Evolutionary conservation across 2,888 invertebrate species (phyloP), one percentile per base, ranked within the genome.

Genomic region (Aspidiotus rigidus): DNA sequence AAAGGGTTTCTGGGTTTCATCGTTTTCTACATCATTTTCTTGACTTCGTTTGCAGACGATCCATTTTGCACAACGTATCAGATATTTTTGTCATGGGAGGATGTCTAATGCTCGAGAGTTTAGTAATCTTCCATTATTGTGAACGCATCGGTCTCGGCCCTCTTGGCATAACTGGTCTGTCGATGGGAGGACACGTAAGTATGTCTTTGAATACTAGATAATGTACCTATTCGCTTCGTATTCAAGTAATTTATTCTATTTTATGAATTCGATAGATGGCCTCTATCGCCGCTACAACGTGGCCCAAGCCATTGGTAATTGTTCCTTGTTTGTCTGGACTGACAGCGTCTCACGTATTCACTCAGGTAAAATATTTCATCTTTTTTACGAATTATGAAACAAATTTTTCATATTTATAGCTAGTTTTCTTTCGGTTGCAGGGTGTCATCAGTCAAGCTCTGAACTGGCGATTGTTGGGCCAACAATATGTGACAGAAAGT

Each of bases 1-100:
- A 7, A 28, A 7, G 2, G 56, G 7, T 16, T 16, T 16, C n/a
- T 53, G 8, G 1, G 7, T 54, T 2, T 16, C 11, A 64, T 56
- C 7, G 39, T 66, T 55, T 41, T 66, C 39, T 15, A n/a, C 11
- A 41, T 53, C 16, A 6, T 13, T 42, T 49, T 39, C 40, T 49
- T 53, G 7, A 13, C 39, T 59, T 60, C 70, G n/a, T 71, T 75
- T 76, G 54, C 78, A 91, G 90, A 71, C 87, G 95, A 49, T 97
- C 96, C 1, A 88, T 90, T 75, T 84, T 99, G 64, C 90, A 90
- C 77, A 91, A 97, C 80, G 97, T 98, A 6, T 92, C 93, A 17
- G 98, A 99, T 78, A 89, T 99, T 77, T 97, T 99, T 82, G 92
- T 98, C 73, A 99, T 99, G 98, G 98, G 98, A 70, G 97, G 94